Evolutionary conservation across 2,888 invertebrate species (phyloP), one percentile per base, ranked within the genome.

Genomic region (Callyntrura sp.): DNA sequence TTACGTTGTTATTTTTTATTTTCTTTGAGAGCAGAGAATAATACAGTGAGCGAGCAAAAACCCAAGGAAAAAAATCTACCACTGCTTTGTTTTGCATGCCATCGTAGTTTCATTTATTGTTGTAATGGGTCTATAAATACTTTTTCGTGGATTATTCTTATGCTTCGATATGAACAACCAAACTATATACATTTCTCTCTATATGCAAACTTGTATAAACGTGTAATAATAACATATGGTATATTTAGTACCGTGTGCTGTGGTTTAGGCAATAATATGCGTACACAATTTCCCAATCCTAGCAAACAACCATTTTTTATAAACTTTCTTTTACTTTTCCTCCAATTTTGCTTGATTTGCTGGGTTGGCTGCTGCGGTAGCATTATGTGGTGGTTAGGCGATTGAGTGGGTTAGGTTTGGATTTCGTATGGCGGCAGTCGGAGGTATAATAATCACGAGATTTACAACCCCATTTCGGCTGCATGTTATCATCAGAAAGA

Each of bases 361-460:
- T 82, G 48, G 83, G 68, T 65, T 48, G n/a, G n/a, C 35, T 68
- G n/a, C n/a, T n/a, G 68, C 35, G 68, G 60, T 76, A 28, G 57
- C 35, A 28, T 68, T 79, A 57, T n/a, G 79, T 87, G 79, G 81
- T 87, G 87, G 78, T 76, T 78, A n/a, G 78, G 11, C 11, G 57
- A 87, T 81, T 87, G 87, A 78, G 85, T 78, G 78, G 70, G 81
- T 86, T 79, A 20, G 79, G 48, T 68, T 68, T 68, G n/a, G 68
- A 68, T 68, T 65, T 68, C 35, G 57, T 78, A 79, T 81, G 87
- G 87, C 87, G 87, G 87, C 87, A 87, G 87, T 81, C 81, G 68
- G 81, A 87, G 87, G 87, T 87, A 81, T 87, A 87, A 87, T 87
- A 87, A 87, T 87, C 87, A 81, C 87, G 81, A 87, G 87, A 87